A percentile compares a stretch with the other conserved stretches of the same genome.
These are phyloP conservation scores for Pogonognathellus flavescens DNA, from an alignment of 1,140 invertebrate species.

Conservation along the genomic window DNA sequence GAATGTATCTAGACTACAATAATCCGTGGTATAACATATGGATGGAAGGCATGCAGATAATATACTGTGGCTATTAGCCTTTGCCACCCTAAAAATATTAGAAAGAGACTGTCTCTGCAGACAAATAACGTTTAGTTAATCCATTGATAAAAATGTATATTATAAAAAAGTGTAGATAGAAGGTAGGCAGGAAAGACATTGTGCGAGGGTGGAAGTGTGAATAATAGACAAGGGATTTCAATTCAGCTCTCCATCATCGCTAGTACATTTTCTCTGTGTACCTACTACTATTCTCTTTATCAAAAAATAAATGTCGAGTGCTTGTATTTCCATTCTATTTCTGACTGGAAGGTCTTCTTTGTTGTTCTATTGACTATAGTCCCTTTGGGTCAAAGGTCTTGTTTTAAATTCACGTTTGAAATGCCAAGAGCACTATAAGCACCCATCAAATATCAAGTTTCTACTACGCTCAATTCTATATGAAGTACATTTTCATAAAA, in stretches of 20 bases:
- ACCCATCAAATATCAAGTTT: constrained; percentile 21
- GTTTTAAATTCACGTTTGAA: not conserved
- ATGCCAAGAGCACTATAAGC: not conserved
- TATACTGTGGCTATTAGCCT: too few relatives aligned
- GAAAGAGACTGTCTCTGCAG: not conserved
- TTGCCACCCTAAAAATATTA: not conserved
- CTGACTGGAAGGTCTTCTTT: constrained; percentile 25
- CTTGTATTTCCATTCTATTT: constrained; percentile 28
- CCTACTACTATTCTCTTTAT: constrained; percentile 18
- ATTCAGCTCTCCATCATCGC: constrained; percentile 17
- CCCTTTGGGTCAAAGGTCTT: not conserved
- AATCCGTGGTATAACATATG: too few relatives aligned
- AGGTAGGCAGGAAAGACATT: constrained; percentile 22
- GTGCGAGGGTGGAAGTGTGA: constrained; percentile 47
- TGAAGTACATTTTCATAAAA: too few relatives aligned
- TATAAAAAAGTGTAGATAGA: not conserved
- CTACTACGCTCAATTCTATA: not conserved
- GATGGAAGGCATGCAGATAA: too few relatives aligned
- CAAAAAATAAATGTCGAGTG: constrained; percentile 24
- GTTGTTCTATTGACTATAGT: not conserved
- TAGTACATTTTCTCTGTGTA: not conserved
- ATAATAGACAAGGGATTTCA: constrained; percentile 36
- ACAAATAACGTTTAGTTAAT: constrained; percentile 3
- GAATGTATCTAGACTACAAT: too few relatives aligned
- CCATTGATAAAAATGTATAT: constrained; percentile 43